Base-by-base conservation (phyloP, 2,797 vertebrate genomes). In the Amniataba percoides region DNA sequence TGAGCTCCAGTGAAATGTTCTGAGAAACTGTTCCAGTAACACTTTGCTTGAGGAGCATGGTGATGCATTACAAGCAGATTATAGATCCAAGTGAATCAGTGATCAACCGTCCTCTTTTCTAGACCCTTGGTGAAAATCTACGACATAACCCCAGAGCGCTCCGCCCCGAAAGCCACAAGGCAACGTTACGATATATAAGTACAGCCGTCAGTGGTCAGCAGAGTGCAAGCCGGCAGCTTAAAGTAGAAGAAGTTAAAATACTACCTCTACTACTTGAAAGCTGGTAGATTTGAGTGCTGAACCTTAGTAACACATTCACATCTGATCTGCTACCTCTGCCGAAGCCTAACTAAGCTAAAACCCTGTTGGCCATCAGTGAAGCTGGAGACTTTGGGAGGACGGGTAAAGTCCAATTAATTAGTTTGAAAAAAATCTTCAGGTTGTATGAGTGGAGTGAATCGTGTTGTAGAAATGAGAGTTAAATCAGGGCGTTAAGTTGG, bases 1-100 rank as follows among this genome's bases (percentile, higher is more conserved):
- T 42, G 75, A 78, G 81, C 70, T 77, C 77, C 56, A 42, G 63
- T 57, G 11, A 74, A 83, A 80, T 34, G 53, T 82, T 73, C 78
- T 78, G 77, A 76, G 69, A 85, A 85, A 68, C 52, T 58, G 76
- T 59, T 75, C 66, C 2, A 18, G 67, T 71, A 68, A 59, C 53
- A 74, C 73, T 84, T 81, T 68, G 14, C 15, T 52, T 12, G 56
- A 76, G 68, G 73, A 56, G 77, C 69, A 16, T 81, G 69, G 73
- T 5, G 61, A 62, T 75, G 83, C 70, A 87, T 86, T 21, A 66
- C 81, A 90, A 85, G 66, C 68, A 83, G 83, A 80, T 71, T 56
- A 75, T 52, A 52, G 39, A 76, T 71, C 43, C 61, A 57, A 34
- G 36, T 21, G 56, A 66, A 18, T 60, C 53, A 27, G 42, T 40